A percentile compares a stretch with the other conserved stretches of the same genome.
These are phyloP conservation scores for Pseudomugil gertrudae DNA, from an alignment of 2,797 vertebrate genomes.

Conservation along the genomic window DNA sequence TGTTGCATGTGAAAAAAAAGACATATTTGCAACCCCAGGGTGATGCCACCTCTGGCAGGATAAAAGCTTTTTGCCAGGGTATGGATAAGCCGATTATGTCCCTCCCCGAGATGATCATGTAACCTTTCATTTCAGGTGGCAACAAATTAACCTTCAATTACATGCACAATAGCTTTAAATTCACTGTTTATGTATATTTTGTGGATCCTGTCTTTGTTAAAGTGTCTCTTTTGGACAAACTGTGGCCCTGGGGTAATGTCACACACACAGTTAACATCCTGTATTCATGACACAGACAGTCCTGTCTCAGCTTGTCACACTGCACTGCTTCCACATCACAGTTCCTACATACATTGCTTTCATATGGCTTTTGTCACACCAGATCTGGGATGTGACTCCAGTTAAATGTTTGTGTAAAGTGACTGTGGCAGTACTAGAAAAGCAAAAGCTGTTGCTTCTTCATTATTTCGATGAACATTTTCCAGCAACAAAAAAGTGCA, in stretches of 20 bases:
- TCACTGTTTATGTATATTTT: conserved; percentile 55
- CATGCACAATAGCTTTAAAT: conserved; percentile 52
- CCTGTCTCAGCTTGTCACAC: conserved; percentile 31
- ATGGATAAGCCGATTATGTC: conserved; percentile 57
- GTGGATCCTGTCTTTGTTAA: conserved; percentile 31
- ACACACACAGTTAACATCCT: conserved; percentile 41
- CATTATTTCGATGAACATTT: neutral
- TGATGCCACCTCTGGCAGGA: conserved; percentile 35
- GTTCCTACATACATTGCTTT: conserved; percentile 27
- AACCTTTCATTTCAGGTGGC: conserved; percentile 51
- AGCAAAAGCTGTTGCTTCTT: neutral
- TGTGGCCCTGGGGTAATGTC: conserved; percentile 37
- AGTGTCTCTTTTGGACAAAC: conserved; percentile 29
- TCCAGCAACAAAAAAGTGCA: neutral
- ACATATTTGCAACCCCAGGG: conserved; percentile 26
- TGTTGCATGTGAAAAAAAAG: conserved; percentile 18
- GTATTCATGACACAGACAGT: conserved; percentile 46
- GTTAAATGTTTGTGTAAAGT: neutral
- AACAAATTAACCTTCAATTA: conserved; percentile 55
- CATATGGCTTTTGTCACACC: conserved; percentile 14
- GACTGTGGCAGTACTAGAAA: neutral
- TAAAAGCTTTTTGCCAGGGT: conserved; percentile 38
- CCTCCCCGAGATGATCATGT: conserved; percentile 51
- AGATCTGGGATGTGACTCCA: neutral
- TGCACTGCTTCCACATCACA: conserved; percentile 28